Conservation (phyloP, 2,888 invertebrate species). For the Stenichneumon culpator region DNA sequence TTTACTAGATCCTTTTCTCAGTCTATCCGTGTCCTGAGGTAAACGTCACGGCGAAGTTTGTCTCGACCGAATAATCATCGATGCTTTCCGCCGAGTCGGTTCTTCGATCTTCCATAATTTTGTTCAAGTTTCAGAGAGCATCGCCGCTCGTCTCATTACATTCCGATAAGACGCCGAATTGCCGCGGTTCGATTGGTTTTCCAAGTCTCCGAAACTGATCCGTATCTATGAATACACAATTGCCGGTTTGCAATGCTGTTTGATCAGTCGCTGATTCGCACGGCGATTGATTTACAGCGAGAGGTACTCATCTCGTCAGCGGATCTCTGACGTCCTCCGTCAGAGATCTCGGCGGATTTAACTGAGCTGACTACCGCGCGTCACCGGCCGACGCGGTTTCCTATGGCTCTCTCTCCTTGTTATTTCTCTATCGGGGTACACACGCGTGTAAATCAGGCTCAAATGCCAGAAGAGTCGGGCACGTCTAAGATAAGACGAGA, state of each 20-base stretch:
- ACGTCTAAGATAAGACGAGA: slow-evolving; percentile 80
- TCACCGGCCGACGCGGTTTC: slow-evolving; percentile 40
- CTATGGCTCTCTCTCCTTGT: slow-evolving; percentile 30
- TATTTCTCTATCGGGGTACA: slow-evolving; percentile 70
- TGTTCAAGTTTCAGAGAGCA: neutral
- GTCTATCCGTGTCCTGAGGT: slow-evolving; percentile 3
- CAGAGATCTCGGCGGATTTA: slow-evolving; percentile 39
- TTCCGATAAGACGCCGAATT: slow-evolving; percentile 24
- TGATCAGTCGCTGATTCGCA: slow-evolving; percentile 62
- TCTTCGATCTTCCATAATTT: slow-evolving; percentile 54
- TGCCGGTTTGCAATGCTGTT: slow-evolving; percentile 56
- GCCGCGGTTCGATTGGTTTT: slow-evolving; percentile 30
- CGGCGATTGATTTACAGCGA: slow-evolving; percentile 74
- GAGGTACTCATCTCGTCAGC: slow-evolving; percentile 54
- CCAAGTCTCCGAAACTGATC: slow-evolving; percentile 36
- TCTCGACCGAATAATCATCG: slow-evolving; percentile 49
- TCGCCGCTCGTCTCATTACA: neutral
- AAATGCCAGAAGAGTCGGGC: slow-evolving; percentile 70
- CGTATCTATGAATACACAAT: slow-evolving; percentile 39
- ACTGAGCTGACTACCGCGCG: slow-evolving; percentile 36
- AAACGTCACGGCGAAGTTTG: slow-evolving; percentile 10
- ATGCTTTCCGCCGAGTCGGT: neutral
- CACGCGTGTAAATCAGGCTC: slow-evolving; percentile 83
- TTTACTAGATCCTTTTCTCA: no score
- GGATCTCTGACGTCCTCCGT: slow-evolving; percentile 56